Evolutionary conservation across 2,113 vertebrate species (phyloP), one percentile per base, ranked within the genome.

Genomic region (Malurus alboscapulatus): DNA sequence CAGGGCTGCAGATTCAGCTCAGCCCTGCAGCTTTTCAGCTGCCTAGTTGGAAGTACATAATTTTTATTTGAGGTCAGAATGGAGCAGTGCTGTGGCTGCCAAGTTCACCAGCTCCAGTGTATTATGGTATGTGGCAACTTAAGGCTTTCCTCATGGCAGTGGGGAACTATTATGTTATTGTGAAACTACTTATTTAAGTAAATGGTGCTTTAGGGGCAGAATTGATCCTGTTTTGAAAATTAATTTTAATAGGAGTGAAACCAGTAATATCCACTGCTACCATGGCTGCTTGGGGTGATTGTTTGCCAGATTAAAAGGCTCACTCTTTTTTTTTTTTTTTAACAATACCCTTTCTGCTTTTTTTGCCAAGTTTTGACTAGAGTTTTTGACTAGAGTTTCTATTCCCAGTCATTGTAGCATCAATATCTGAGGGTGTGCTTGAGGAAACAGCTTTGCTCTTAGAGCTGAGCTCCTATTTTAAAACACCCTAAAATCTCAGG

Each of bases 1-100:
- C 53, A 55, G 59, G 62, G 40, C 50, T 89, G 54, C 2, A 2
- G 36, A 59, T 78, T 61, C 74, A 65, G 71, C 58, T 87, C 82
- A 88, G 73, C 84, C 78, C 71, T 48, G 67, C 47, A 83, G 82
- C 51, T 90, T 95, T 84, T 93, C 67, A 62, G 45, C 67, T 84
- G 78, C 75, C 62, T 73, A 22, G 34, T 9, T 93, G 63, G 63
- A 88, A 90, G 69, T 50, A 40, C 1, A 0, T 44, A 9, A 17
- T 79, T 95, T 89, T 85, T 87, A 38, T 90, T 57, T 73, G 71
- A 85, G 71, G 58, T 80, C 63, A 69, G 67, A 73, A 79, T 50
- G 29, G 12, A 86, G 63, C 32, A 72, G 17, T 68, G n/a, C 45
- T 53, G 20, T 3, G 16, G 22, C 58, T 89, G 58, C 58, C 48